Evolutionary conservation across 2,888 invertebrate species (phyloP).

Genomic region (Asteroscopus sphinx): DNA sequence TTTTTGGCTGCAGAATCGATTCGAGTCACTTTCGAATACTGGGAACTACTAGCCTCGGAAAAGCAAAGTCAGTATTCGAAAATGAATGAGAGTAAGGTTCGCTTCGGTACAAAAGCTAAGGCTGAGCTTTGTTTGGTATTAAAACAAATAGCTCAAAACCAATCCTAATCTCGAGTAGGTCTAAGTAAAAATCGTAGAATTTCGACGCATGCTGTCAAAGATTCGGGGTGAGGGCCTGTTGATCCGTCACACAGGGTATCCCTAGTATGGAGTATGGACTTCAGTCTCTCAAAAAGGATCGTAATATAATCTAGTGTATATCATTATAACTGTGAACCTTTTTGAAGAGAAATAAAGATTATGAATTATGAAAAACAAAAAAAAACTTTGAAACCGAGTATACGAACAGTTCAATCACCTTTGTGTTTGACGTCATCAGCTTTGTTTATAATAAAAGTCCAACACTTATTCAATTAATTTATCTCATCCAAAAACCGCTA

Average conservation of each 20-base stretch:
- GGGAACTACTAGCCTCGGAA: background rate
- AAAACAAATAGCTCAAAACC: background rate
- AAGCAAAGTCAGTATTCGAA: background rate
- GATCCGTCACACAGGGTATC: too few species aligned
- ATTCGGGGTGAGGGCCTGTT: too few species aligned
- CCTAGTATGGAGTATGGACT: too few species aligned
- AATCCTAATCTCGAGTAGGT: background rate
- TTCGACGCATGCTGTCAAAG: background rate
- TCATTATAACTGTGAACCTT: too few species aligned
- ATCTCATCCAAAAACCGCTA: conserved; percentile 27
- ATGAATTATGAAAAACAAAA: too few species aligned
- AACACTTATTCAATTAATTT: background rate
- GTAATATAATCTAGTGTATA: too few species aligned
- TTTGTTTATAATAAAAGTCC: background rate
- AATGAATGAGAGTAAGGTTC: conserved; percentile 5
- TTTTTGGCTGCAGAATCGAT: background rate
- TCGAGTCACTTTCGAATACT: conserved; percentile 2
- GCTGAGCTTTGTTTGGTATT: conserved; percentile 2
- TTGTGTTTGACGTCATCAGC: too few species aligned
- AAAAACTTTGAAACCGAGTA: too few species aligned
- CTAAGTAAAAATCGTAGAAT: background rate
- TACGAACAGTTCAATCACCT: background rate
- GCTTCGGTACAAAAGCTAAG: background rate
- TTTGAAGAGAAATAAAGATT: too few species aligned
- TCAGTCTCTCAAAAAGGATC: too few species aligned